These are phyloP conservation scores for Palloptera scutellata DNA, from an alignment of 2,888 invertebrate species.

Conservation along the genomic window DNA sequence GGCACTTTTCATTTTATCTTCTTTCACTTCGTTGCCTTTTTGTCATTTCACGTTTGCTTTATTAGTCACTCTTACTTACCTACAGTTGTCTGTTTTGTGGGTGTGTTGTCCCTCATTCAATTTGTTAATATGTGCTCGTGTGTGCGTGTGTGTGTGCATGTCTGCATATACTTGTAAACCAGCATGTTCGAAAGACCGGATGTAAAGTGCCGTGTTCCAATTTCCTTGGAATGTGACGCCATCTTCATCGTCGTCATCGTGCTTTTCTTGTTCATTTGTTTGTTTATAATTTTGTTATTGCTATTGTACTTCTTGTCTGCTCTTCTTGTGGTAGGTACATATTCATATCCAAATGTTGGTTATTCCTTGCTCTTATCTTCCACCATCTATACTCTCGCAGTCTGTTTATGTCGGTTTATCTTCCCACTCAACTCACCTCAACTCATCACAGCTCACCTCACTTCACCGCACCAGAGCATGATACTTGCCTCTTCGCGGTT, in stretches of 20 bases:
- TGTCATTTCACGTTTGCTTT: constrained; percentile 22
- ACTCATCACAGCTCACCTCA: too few species aligned
- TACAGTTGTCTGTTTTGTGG: constrained; percentile 7
- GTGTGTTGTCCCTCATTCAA: constrained; percentile 3
- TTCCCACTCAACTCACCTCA: too few species aligned
- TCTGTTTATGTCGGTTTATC: too few species aligned
- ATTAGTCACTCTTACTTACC: constrained; percentile 9
- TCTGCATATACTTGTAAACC: constrained; percentile 23
- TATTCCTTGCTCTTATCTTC: neutral
- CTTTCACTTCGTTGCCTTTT: constrained; percentile 6
- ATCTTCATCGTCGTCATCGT: constrained; percentile 17
- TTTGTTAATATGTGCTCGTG: constrained; percentile 5
- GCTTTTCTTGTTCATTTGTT: constrained; percentile 6
- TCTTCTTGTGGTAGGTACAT: neutral
- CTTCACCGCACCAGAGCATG: too few species aligned
- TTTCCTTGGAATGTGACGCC: constrained; percentile 30
- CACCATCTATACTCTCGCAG: too few species aligned
- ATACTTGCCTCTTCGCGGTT: too few species aligned
- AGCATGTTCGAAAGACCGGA: constrained; percentile 27
- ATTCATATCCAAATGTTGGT: neutral
- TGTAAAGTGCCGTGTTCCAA: constrained; percentile 34
- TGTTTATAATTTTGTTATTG: constrained; percentile 13
- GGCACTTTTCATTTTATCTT: too few species aligned
- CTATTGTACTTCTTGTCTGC: constrained; percentile 10
- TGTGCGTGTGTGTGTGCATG: constrained; percentile 4